phyloP scores from a whole-genome alignment of 2,888 invertebrate genomes.

The Sympetrum striolatum region DNA sequence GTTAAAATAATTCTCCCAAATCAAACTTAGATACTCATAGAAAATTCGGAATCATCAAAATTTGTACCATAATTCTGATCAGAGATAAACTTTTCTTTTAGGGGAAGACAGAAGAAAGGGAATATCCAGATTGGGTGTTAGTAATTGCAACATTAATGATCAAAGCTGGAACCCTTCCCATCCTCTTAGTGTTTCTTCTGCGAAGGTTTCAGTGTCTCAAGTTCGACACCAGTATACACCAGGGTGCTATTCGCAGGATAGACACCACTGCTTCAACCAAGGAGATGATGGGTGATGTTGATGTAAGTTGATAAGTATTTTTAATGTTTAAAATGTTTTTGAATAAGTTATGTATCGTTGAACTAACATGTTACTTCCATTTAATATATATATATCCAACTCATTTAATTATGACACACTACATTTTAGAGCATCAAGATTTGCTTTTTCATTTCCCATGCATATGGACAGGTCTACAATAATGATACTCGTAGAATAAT shows the following conservation, averaged over 20 bases:
- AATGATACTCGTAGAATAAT: too few relatives aligned
- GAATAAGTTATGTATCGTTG: too few relatives aligned
- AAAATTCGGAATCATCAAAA: neutral
- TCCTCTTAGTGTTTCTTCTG: slow-evolving; percentile 83
- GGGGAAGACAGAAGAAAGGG: slow-evolving; percentile 73
- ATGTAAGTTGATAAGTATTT: slow-evolving; percentile 70
- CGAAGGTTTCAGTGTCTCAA: slow-evolving; percentile 88
- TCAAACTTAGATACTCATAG: neutral
- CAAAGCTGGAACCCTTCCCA: slow-evolving; percentile 80
- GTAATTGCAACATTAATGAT: slow-evolving; percentile 78
- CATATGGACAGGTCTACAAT: too few relatives aligned
- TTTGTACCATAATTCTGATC: neutral
- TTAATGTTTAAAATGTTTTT: too few relatives aligned
- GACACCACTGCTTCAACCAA: slow-evolving; percentile 93
- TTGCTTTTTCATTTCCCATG: too few relatives aligned
- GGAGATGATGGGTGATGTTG: slow-evolving; percentile 93
- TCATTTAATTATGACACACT: too few relatives aligned
- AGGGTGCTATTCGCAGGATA: slow-evolving; percentile 88
- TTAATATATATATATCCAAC: too few relatives aligned
- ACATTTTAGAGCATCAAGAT: too few relatives aligned
- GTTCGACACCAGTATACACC: slow-evolving; percentile 88
- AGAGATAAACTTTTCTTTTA: slow-evolving; percentile 56
- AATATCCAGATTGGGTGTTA: slow-evolving; percentile 84
- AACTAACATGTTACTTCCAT: too few relatives aligned
- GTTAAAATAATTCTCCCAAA: too few relatives aligned